Base-by-base conservation (phyloP, 2,797 vertebrate genomes). In the Cossypha niveicapilla region DNA sequence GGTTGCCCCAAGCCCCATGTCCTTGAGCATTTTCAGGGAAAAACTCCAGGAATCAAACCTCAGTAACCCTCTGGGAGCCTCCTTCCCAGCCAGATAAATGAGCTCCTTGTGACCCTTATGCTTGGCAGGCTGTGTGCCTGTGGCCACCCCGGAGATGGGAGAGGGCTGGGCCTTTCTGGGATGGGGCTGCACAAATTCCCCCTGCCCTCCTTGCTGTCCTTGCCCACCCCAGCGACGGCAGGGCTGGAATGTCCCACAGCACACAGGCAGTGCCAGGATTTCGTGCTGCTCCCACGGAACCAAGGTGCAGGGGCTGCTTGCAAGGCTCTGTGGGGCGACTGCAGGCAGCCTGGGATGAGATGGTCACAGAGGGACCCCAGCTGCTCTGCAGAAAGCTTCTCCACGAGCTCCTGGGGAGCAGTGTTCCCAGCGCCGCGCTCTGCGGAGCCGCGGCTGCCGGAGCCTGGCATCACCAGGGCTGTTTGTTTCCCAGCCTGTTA, bases 391-490 rank as follows among this genome's bases (percentile, higher is more conserved):
- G 75, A 23, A 56, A 73, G 54, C 45, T 39, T 25, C 60, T 18
- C 15, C 51, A 13, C 0, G 3, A 42, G 51, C 23, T 61, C 23
- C 57, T 44, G 6, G 6, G 68, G 63, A 94, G 13, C 23, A 7
- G 30, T 45, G 62, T 23, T 85, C 87, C 53, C 73, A 47, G 44
- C 2, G 1, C 22, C 0, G 0, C 0, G 2, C 74, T 21, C 42
- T 1, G 10, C 0, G 0, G 45, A 11, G 24, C 6, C 3, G 1
- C 1, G 6, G n/a, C 35, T 79, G 77, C 71, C 4, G 41, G 37
- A 27, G 37, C n/a, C 17, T 4, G 50, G 44, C n/a, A 6, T 42
- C 83, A 72, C 5, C 12, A 65, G 45, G 44, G 74, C 50, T 37
- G 28, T 57, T 93, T 86, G 73, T 44, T 86, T 78, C 67, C 66